Evolutionary conservation across 2,888 invertebrate species (phyloP), one percentile per base, ranked within the genome.

Genomic region (Drosophila robusta): DNA sequence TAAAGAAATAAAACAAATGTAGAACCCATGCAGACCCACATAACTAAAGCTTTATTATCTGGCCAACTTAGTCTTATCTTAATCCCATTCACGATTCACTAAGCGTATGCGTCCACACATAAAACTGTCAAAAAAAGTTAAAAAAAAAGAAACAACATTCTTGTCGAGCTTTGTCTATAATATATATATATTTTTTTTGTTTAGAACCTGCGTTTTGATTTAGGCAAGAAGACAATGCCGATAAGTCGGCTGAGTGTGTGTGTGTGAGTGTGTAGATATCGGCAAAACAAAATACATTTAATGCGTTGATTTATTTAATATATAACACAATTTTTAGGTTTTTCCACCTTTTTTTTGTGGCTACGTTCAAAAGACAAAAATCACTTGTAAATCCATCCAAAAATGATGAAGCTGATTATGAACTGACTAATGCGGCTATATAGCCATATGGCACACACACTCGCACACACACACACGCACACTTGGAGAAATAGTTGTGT

Each of bases 61-160:
- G 70, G 67, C 69, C 57, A 88, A 87, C 78, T 80, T 80, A 74
- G 79, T 51, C 78, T 89, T 87, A 87, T 89, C 87, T 87, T 89
- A 87, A 87, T 87, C 87, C 89, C 81, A 86, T 74, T 77, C 75
- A 83, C 87, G 76, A 86, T 75, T 79, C 77, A 79, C 87, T 80
- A 89, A 80, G 83, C 80, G 72, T 84, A 78, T 76, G 80, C 74
- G 80, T 49, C 69, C 66, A 71, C 78, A 72, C 64, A 89, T 88
- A 88, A 89, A 88, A 86, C 70, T 89, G 89, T 87, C 87, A 87
- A 89, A 89, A 87, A 47, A 6, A 26, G 9, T 3, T 9, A 9
- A 29, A 12, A 26, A 26, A 12, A 46, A 32, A 12, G 44, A 32
- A 50, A 32, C 36, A 41, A 45, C 45, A 68, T 74, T 74, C 74